Evolutionary conservation across 2,113 vertebrate genomes (phyloP).

Genomic region (Daubentonia madagascariensis): DNA sequence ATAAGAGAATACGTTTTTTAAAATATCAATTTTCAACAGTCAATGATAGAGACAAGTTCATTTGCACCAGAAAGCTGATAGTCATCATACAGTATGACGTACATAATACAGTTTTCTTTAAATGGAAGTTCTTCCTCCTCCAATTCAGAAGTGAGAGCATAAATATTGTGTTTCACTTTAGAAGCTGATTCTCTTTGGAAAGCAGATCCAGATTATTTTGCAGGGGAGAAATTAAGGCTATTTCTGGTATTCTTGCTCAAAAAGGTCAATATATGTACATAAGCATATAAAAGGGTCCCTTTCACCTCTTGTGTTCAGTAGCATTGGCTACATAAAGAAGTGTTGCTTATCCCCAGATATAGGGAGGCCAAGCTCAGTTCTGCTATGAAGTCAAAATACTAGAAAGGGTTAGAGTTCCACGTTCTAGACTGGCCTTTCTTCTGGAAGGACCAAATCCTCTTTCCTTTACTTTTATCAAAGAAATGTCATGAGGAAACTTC

Average conservation of each 20-base stretch:
- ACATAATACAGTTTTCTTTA: background rate
- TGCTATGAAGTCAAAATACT: constrained; percentile 29
- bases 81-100: background rate
- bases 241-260: constrained; percentile 12
- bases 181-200: constrained; percentile 47
- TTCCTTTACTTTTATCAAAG: constrained; percentile 39
- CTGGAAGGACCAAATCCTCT: constrained; percentile 23
- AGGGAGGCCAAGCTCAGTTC: background rate
- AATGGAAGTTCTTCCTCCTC: constrained; percentile 46
- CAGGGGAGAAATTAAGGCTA: constrained; percentile 46
- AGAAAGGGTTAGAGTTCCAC: background rate
- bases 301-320: background rate
- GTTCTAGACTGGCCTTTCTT: background rate
- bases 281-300: background rate
- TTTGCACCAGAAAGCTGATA: constrained; percentile 19
- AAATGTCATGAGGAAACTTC: constrained; percentile 37
- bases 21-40: background rate
- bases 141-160: constrained; percentile 51
- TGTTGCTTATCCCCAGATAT: background rate
- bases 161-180: constrained; percentile 2
- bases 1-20: background rate
- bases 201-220: constrained; percentile 55
- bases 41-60: background rate
- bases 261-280: background rate
- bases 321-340: background rate